phyloP scores from a whole-genome alignment of 2,797 vertebrate species.

The Mormyrus hasselquistii region DNA sequence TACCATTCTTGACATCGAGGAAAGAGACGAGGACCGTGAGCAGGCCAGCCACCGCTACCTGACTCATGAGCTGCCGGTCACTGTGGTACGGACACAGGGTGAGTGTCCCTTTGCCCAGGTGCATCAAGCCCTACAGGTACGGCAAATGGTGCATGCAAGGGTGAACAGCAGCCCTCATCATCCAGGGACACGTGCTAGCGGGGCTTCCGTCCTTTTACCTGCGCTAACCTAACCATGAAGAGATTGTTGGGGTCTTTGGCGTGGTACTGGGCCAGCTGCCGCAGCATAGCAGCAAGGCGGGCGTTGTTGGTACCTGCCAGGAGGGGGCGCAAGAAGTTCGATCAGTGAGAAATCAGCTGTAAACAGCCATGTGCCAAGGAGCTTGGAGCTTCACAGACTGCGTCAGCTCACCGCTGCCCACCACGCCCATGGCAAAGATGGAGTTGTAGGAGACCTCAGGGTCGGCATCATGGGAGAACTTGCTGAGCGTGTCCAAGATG shows the following conservation, averaged over 20 bases:
- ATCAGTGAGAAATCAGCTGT: not conserved
- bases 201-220: conserved; percentile 60
- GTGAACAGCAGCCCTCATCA: not conserved
- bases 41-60: conserved; percentile 90
- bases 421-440: conserved; percentile 99
- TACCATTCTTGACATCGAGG: conserved; percentile 95
- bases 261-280: conserved; percentile 93
- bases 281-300: conserved; percentile 89
- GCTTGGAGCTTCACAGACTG: not conserved
- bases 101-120: conserved; percentile 93
- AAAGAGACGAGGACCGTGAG: conserved; percentile 93
- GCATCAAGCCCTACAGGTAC: conserved; percentile 80
- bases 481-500: conserved; percentile 95
- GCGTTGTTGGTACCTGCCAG: conserved; percentile 90
- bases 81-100: conserved; percentile 97
- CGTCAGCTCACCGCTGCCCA: conserved; percentile 85
- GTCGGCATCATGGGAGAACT: conserved; percentile 95
- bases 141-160: not conserved
- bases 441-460: conserved; percentile 96
- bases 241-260: conserved; percentile 98
- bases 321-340: not conserved
- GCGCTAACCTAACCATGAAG: conserved; percentile 96
- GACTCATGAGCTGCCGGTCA: conserved; percentile 96
- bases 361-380: not conserved
- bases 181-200: not conserved